These are phyloP conservation scores for Agrochola lota DNA, from an alignment of 2,888 invertebrate species.

Conservation along the genomic window DNA sequence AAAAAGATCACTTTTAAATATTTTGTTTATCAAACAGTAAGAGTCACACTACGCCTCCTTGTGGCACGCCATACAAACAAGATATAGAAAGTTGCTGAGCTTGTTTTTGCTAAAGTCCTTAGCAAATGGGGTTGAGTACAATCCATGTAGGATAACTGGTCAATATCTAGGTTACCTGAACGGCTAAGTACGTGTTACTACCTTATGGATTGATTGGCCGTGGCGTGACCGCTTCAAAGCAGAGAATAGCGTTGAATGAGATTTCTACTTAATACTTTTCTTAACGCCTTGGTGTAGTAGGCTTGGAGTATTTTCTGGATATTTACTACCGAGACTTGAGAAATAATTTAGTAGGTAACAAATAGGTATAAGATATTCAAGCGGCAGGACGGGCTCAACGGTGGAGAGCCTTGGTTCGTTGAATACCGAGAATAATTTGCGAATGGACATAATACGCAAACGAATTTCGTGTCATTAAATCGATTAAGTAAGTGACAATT, in stretches of 20 bases:
- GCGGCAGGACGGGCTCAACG: not conserved
- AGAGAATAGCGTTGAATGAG: not conserved
- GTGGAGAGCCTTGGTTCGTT: not conserved
- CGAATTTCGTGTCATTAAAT: not conserved
- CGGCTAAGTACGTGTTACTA: not conserved
- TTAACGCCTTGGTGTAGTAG: not conserved
- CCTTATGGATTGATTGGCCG: not conserved
- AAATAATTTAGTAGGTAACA: not conserved
- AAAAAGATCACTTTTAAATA: too few relatives aligned
- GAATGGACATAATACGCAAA: not conserved
- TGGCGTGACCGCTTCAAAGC: not conserved
- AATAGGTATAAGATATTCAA: not conserved
- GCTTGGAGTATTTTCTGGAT: not conserved
- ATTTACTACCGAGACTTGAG: not conserved
- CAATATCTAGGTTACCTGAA: constrained; percentile 32
- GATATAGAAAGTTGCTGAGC: constrained; percentile 23
- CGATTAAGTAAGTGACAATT: not conserved
- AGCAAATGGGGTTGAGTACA: constrained; percentile 25
- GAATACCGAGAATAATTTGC: not conserved
- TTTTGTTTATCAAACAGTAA: not conserved
- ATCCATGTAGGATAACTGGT: constrained; percentile 42
- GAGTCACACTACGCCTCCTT: constrained; percentile 10
- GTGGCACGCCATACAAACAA: constrained; percentile 3
- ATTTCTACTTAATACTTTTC: constrained; percentile 8
- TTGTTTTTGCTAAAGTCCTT: constrained; percentile 15